A percentile compares a stretch with the other conserved stretches of the same genome.
Evolutionary conservation across 2,113 vertebrate species (phyloP).

Genomic region (mouse (Mus musculus)): DNA sequence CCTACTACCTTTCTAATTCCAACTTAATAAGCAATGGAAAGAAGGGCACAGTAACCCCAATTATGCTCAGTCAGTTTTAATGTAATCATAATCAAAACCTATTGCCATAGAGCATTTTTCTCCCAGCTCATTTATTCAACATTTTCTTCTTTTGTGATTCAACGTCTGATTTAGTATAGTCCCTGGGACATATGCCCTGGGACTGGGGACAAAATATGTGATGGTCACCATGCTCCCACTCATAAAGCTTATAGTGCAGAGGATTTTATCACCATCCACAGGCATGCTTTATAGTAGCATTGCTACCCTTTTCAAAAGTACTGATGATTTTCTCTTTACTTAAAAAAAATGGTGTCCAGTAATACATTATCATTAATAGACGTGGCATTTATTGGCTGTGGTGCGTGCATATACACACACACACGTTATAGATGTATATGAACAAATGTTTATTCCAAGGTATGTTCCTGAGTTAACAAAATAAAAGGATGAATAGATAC

Average conservation of each 20-base stretch:
- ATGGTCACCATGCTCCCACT: neutral
- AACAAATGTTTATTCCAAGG: neutral
- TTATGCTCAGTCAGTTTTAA: slow-evolving; percentile 2
- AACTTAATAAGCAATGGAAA: slow-evolving; percentile 41
- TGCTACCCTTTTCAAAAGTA: neutral
- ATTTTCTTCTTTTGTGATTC: neutral
- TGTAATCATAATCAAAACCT: neutral
- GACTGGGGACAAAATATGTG: neutral
- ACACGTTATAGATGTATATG: neutral
- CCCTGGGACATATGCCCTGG: neutral
- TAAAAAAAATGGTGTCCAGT: neutral
- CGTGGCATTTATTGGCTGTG: neutral
- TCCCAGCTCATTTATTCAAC: slow-evolving; percentile 31
- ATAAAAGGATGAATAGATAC: neutral
- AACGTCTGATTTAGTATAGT: neutral
- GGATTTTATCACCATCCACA: neutral
- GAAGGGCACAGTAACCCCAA: neutral
- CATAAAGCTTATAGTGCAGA: neutral
- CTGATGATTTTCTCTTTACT: neutral
- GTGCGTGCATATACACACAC: neutral
- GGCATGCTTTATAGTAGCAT: neutral
- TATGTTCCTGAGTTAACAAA: neutral
- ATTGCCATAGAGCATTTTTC: neutral
- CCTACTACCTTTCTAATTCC: slow-evolving; percentile 8
- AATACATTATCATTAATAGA: slow-evolving; percentile 5